Base-by-base conservation (phyloP, 2,888 invertebrate genomes). In the Criorhina ranunculi region DNA sequence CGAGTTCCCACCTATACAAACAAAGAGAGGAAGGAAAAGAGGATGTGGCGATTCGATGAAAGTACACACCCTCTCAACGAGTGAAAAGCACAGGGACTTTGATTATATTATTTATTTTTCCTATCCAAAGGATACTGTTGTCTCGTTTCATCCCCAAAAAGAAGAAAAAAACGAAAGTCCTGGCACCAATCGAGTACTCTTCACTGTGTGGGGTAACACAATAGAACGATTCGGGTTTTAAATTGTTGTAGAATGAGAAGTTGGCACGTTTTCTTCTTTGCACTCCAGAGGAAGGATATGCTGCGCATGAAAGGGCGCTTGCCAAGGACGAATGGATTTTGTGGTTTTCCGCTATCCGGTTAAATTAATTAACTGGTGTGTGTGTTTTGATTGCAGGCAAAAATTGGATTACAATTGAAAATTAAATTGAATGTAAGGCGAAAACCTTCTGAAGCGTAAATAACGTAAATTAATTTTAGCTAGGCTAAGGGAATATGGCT, bases 381-480 rank as follows among this genome's bases (percentile, higher is more conserved):
- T 82, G 62, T 77, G 70, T 64, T 64, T 78, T 78, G 78, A 78
- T 72, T 78, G 59, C 55, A 33, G 73, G 57, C 19, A 67, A 67
- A 73, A 83, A 83, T 78, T 73, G 78, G 73, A 78, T 83, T 83
- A 83, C 78, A 75, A 83, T 67, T 83, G 66, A 55, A 83, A 83
- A 82, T 60, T 72, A 53, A 83, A 78, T 83, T 83, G 83, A 73
- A 83, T 79, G 83, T 73, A 64, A 72, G 44, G 75, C 49, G 9
- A 42, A 12, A 17, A 53, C 35, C 35, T 69, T 8, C 40, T 66
- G 66, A 42, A 67, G 82, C 77, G 70, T 70, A 53, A 72, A 72
- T 72, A 77, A 82, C 62, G 57, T 49, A 76, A 80, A 80, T 80
- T 80, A 75, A 75, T 69, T 80, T 24, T 37, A 12, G 6, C 24